Conservation (phyloP, 1,140 invertebrate genomes). For the Phthorimaea operculella region DNA sequence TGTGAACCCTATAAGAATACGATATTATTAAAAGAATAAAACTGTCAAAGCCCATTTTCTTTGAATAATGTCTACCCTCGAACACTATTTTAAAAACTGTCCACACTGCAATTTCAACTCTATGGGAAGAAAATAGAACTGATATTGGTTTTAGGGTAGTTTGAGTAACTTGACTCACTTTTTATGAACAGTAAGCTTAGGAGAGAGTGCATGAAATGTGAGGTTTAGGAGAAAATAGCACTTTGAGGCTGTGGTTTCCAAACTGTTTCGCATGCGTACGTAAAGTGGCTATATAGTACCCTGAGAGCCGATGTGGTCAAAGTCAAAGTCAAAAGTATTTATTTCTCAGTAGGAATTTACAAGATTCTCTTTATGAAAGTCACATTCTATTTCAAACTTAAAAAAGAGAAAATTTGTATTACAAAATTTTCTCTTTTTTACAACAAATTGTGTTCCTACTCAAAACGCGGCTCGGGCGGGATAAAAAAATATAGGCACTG, state of each 20-base stretch:
- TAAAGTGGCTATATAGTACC: too few species aligned
- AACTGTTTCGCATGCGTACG: not conserved
- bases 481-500: too few species aligned
- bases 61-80: constrained; percentile 35
- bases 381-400: too few species aligned
- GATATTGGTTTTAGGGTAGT: not conserved
- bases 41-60: constrained; percentile 51
- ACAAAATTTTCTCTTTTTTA: too few species aligned
- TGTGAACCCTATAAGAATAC: constrained; percentile 4
- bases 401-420: too few species aligned
- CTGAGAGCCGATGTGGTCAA: too few species aligned
- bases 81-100: constrained; percentile 10
- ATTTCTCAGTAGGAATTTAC: too few species aligned
- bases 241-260: constrained; percentile 9
- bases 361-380: too few species aligned
- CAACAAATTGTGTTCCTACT: too few species aligned
- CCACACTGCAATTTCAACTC: not conserved
- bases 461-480: too few species aligned
- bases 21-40: constrained; percentile 48
- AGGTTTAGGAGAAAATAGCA: constrained; percentile 9
- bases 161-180: constrained; percentile 16
- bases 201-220: constrained; percentile 22
- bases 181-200: constrained; percentile 29
- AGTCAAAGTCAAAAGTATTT: too few species aligned
- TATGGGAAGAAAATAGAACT: not conserved